Conservation (phyloP, 1,140 invertebrate genomes). For the Copidosoma floridanum region DNA sequence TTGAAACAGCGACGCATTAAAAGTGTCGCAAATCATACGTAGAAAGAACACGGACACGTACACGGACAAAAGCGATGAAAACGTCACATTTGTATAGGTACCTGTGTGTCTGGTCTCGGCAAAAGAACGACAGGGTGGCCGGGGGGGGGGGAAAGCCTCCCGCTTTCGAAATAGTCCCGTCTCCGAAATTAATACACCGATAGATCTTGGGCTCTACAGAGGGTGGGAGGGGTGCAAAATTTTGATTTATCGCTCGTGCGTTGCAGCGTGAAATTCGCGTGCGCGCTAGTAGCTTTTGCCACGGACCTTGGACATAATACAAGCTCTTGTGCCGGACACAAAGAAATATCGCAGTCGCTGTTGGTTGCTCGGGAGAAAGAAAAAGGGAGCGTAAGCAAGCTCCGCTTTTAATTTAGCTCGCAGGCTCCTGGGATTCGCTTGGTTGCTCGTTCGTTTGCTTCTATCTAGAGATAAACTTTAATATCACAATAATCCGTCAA, state of each 20-base stretch:
- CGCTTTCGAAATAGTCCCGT: conserved; percentile 3
- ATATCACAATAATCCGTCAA: conserved; percentile 19
- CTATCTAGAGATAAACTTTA: neutral
- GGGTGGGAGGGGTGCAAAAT: neutral
- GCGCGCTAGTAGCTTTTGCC: no score
- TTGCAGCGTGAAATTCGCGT: neutral
- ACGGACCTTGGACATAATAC: no score
- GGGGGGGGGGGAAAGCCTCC: neutral
- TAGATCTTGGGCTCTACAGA: conserved; percentile 3
- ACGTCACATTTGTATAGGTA: neutral
- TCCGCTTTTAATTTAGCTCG: neutral
- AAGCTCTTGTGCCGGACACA: neutral
- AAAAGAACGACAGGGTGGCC: no score
- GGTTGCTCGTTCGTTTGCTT: neutral
- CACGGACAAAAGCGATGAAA: neutral
- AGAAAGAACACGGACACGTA: no score
- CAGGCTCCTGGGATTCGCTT: neutral
- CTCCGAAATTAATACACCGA: neutral
- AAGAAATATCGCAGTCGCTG: conserved; percentile 6
- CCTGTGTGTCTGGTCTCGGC: no score
- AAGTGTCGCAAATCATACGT: no score
- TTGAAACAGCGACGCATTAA: no score
- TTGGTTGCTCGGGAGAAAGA: no score
- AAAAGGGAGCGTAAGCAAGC: no score
- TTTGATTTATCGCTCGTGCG: neutral